phyloP scores from a whole-genome alignment of 2,888 invertebrate genomes.

The Aproaerema taeniolella region DNA sequence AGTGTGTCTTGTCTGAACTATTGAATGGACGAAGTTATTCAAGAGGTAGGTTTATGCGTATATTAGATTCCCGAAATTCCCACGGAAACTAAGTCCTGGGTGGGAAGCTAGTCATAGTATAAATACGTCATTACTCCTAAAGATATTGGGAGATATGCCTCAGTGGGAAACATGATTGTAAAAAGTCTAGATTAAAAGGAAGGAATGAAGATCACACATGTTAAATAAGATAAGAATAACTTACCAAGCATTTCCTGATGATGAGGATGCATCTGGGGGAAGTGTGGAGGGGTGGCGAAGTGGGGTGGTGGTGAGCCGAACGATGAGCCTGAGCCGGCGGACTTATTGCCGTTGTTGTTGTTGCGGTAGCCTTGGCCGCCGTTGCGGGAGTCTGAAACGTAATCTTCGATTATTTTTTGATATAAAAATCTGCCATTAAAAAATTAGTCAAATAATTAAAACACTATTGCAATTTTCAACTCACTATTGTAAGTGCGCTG shows the following conservation, averaged over 20 bases:
- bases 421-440: too few relatives aligned
- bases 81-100: too few relatives aligned
- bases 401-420: not conserved
- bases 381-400: slow-evolving; percentile 47
- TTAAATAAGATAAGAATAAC: slow-evolving; percentile 10
- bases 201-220: too few relatives aligned
- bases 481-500: slow-evolving; percentile 66
- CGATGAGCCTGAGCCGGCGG: slow-evolving; percentile 61
- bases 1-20: too few relatives aligned
- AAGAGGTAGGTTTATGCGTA: too few relatives aligned
- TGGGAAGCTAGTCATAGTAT: too few relatives aligned
- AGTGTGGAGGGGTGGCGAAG: slow-evolving; percentile 63
- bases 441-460: not conserved
- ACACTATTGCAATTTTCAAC: slow-evolving; percentile 20
- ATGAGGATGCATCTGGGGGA: slow-evolving; percentile 70
- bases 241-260: slow-evolving; percentile 71
- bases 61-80: too few relatives aligned
- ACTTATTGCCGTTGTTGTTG: slow-evolving; percentile 55
- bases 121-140: too few relatives aligned
- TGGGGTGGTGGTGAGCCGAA: slow-evolving; percentile 72
- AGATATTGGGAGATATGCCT: too few relatives aligned
- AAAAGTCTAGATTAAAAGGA: too few relatives aligned
- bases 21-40: too few relatives aligned
- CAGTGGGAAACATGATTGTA: too few relatives aligned
- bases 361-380: slow-evolving; percentile 63